These are phyloP conservation scores for Corythaixoides concolor DNA, from an alignment of 2,113 vertebrate species.

Conservation along the genomic window DNA sequence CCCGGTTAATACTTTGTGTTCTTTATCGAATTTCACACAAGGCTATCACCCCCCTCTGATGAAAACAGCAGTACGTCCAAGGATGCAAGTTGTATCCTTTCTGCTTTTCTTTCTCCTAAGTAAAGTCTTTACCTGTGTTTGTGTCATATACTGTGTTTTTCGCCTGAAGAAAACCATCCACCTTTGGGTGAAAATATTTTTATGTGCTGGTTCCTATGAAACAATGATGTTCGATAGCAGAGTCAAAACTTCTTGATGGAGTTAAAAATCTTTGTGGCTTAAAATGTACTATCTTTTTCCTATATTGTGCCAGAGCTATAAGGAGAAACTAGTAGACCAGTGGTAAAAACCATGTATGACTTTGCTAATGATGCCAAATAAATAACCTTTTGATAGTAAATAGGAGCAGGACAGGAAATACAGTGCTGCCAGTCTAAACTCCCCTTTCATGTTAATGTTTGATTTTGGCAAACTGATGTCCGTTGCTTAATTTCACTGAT, in stretches of 20 bases:
- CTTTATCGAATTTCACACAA: conserved; percentile 3
- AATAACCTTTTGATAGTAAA: background rate
- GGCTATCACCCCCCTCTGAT: background rate
- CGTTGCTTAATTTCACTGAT: background rate
- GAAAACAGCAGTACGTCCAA: background rate
- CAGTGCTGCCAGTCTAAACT: background rate
- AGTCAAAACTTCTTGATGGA: background rate
- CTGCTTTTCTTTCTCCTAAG: background rate
- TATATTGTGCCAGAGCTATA: background rate
- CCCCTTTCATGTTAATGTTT: background rate
- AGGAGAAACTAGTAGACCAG: background rate
- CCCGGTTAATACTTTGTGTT: conserved; percentile 39
- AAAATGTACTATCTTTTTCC: background rate
- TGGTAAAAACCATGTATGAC: background rate
- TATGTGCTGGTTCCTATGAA: background rate
- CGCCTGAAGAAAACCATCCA: background rate
- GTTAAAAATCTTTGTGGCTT: background rate
- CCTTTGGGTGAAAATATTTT: background rate
- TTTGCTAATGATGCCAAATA: background rate
- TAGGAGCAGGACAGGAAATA: background rate
- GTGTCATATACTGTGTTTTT: background rate
- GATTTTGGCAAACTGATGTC: background rate
- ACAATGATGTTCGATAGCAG: background rate
- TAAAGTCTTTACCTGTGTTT: background rate
- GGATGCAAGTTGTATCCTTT: background rate